Conservation (phyloP, 2,113 vertebrate species). For the Takifugu bimaculatus region DNA sequence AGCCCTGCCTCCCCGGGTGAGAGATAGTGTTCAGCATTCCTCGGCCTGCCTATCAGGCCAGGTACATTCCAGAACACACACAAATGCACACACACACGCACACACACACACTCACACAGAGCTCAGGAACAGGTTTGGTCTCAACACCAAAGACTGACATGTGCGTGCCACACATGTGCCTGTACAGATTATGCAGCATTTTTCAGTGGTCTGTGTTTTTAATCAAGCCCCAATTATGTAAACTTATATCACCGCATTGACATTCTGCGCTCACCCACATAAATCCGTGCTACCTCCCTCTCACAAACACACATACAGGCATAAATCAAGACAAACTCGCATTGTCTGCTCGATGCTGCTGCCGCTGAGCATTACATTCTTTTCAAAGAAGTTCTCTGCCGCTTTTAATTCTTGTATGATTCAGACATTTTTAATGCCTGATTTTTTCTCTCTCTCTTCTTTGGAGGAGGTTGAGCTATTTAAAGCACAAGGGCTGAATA, state of each 20-base stretch:
- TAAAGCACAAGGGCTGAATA: constrained; percentile 64
- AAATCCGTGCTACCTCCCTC: constrained; percentile 5
- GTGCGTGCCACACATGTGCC: neutral
- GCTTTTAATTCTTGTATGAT: constrained; percentile 62
- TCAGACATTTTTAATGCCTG: constrained; percentile 68
- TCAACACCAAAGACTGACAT: neutral
- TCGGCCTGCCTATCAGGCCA: constrained; percentile 69
- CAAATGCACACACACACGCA: constrained; percentile 9
- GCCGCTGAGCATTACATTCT: constrained; percentile 4
- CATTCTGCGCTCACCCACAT: neutral
- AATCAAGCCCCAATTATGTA: constrained; percentile 2
- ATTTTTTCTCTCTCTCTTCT: constrained; percentile 40
- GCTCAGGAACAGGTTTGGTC: neutral
- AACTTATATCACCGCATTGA: neutral
- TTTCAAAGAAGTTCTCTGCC: constrained; percentile 39
- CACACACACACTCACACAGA: constrained; percentile 9
- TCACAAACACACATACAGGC: constrained; percentile 10
- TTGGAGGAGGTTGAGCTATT: constrained; percentile 68
- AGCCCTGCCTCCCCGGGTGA: constrained; percentile 70
- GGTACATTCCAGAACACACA: constrained; percentile 71
- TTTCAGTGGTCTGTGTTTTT: neutral
- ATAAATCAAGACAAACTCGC: constrained; percentile 31
- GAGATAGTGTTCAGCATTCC: constrained; percentile 73
- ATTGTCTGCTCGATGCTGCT: constrained; percentile 29
- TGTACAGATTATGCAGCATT: neutral